Evolutionary conservation across 2,797 vertebrate genomes (phyloP), one percentile per base, ranked within the genome.

Genomic region (Platyrinchus mystaceus): DNA sequence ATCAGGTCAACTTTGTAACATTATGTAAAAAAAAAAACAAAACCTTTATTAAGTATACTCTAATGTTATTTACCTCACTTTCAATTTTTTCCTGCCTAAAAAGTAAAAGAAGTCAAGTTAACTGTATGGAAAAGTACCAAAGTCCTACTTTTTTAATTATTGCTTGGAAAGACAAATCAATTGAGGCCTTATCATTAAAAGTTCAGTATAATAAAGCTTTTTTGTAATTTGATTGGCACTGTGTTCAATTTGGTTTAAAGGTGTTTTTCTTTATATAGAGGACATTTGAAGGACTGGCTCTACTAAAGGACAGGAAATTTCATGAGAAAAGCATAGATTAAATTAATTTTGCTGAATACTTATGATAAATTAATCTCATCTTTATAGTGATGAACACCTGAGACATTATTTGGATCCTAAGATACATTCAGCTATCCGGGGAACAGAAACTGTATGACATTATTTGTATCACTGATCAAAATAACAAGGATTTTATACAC

Each of bases 261-360:
- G 9, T 30, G 3, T 13, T 50, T 3, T 66, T 9, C 8, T 75
- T 71, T 88, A 28, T 8, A 21, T 3, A 58, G 41, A 78, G 49
- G 53, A 58, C 58, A 30, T 64, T 82, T 90, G 27, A 83, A 90
- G 59, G 69, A 80, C 39, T 67, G 16, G 49, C 11, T 59, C 10
- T 67, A 43, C 24, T 36, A n/a, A 75, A 59, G 6, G 28, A 64
- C 7, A 64, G 15, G 13, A 89, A 81, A 93, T 58, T 46, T 68
- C 17, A 43, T 36, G 22, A 69, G 36, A 80, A 64, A 12, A 75
- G 2, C 19, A 6, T 12, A 50, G 24, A 58, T 77, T 21, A 76
- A 90, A 81, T 92, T 92, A 68, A 63, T 84, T 94, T 93, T 83
- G 14, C 62, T 86, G 58, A 68, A 71, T 56, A 86, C 7, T 47